phyloP scores from a whole-genome alignment of 2,888 invertebrate species.

The Tanytarsus gracilentus region DNA sequence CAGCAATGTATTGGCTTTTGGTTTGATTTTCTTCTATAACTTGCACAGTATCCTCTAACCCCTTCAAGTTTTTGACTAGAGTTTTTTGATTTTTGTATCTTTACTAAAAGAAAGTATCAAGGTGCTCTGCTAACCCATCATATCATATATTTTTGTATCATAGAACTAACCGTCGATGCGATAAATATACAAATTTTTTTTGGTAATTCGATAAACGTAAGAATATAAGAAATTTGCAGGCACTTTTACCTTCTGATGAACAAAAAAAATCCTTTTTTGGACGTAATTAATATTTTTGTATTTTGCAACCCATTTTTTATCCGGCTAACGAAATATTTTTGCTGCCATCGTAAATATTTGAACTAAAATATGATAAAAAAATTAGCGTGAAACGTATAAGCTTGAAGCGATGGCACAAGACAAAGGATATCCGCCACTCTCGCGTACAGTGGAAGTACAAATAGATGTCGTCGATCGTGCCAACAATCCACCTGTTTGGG shows the following conservation, averaged over 20 bases:
- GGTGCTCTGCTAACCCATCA: conserved; percentile 7
- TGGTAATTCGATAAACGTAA: conserved; percentile 18
- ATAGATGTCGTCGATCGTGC: conserved; percentile 97
- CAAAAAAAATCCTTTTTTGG: neutral
- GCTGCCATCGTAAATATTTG: neutral
- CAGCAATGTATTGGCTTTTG: neutral
- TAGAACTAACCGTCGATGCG: neutral
- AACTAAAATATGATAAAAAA: conserved; percentile 12
- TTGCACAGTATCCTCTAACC: conserved; percentile 20
- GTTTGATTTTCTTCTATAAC: conserved; percentile 6
- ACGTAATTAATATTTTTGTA: conserved; percentile 19
- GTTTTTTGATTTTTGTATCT: conserved; percentile 19
- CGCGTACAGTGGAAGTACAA: conserved; percentile 94
- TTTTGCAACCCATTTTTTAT: neutral
- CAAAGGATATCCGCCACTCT: conserved; percentile 90
- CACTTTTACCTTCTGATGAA: neutral
- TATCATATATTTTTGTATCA: neutral
- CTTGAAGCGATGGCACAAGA: conserved; percentile 98
- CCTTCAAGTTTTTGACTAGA: conserved; percentile 12
- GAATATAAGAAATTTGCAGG: conserved; percentile 18
- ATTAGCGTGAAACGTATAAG: conserved; percentile 86
- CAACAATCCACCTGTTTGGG: conserved; percentile 96
- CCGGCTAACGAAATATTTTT: conserved; percentile 7
- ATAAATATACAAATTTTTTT: neutral
- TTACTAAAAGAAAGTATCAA: conserved; percentile 9